Percentiles rank a stretch among this genome's conserved stretches.
Evolutionary conservation across 1,140 invertebrate species (phyloP).

Genomic region (Drosophila carrolli): DNA sequence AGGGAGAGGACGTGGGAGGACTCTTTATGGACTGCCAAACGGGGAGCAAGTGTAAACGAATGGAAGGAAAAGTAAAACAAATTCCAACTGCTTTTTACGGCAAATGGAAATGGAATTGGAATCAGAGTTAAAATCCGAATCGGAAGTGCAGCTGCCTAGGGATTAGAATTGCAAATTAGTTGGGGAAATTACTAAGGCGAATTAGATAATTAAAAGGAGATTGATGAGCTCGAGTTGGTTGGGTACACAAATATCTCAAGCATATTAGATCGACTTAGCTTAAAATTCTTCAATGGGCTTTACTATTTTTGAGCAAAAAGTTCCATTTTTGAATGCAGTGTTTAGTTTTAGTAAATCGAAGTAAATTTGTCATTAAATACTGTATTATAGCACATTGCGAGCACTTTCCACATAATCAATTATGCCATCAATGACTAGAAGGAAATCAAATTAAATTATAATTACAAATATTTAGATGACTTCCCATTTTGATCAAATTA

Average conservation of each 20-base stretch:
- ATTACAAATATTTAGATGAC: background rate
- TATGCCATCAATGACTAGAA: too few relatives aligned
- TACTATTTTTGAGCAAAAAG: too few relatives aligned
- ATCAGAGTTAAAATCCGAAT: slow-evolving; percentile 23
- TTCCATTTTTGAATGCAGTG: too few relatives aligned
- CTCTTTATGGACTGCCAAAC: slow-evolving; percentile 49
- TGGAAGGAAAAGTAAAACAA: slow-evolving; percentile 38
- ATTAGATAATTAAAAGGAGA: slow-evolving; percentile 38
- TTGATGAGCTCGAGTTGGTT: background rate
- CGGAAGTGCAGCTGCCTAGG: slow-evolving; percentile 25
- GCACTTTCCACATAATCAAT: too few relatives aligned
- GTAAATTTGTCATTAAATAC: too few relatives aligned
- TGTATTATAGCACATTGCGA: too few relatives aligned
- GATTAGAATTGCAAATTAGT: slow-evolving; percentile 47
- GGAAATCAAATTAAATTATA: background rate
- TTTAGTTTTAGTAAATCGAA: too few relatives aligned
- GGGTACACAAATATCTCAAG: background rate
- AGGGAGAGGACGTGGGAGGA: background rate
- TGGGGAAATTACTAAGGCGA: slow-evolving; percentile 25
- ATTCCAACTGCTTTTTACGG: slow-evolving; percentile 44
- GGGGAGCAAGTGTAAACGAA: slow-evolving; percentile 32
- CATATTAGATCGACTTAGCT: background rate
- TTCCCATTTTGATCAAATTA: background rate
- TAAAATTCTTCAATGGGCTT: too few relatives aligned
- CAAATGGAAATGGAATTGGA: slow-evolving; percentile 39